A percentile compares a stretch with the other conserved stretches of the same genome.
Evolutionary conservation across 1,140 invertebrate genomes (phyloP).

Genomic region (Heterodera schachtii): DNA sequence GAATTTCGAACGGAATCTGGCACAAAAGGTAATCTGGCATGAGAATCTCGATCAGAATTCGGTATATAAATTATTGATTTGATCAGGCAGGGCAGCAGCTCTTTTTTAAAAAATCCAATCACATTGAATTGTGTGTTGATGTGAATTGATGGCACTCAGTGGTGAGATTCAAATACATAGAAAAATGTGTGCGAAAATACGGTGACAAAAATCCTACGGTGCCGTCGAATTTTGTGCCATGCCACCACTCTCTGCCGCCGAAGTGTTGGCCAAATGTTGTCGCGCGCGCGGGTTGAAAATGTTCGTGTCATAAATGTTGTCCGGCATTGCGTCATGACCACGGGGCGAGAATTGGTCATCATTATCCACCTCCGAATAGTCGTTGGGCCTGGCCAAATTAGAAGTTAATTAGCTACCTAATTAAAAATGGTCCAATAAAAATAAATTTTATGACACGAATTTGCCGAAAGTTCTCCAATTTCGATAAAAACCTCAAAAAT

Average conservation of each 20-base stretch:
- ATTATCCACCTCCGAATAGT: constrained; percentile 41
- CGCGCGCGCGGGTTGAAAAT: constrained; percentile 44
- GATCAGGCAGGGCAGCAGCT: too few species aligned
- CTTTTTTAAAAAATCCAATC: not conserved
- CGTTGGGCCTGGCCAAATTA: constrained; percentile 23
- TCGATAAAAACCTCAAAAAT: too few species aligned
- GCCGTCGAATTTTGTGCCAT: constrained; percentile 9
- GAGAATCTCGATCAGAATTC: too few species aligned
- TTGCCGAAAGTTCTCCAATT: too few species aligned
- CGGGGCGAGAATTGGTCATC: constrained; percentile 43
- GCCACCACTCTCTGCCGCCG: not conserved
- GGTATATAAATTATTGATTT: too few species aligned
- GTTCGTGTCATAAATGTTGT: constrained; percentile 46
- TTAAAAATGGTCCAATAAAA: too few species aligned
- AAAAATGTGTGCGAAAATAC: not conserved
- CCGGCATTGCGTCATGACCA: constrained; percentile 39
- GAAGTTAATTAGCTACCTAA: too few species aligned
- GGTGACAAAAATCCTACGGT: not conserved
- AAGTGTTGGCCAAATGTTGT: constrained; percentile 24
- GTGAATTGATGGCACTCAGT: not conserved
- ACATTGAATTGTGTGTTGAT: not conserved
- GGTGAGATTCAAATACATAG: not conserved
- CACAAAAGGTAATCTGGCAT: too few species aligned
- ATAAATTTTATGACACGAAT: too few species aligned
- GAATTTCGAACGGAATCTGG: too few species aligned